Percentiles rank a stretch among this genome's conserved stretches.
Conservation (phyloP, 1,140 invertebrate species). For the Scaptomyza pallida region DNA sequence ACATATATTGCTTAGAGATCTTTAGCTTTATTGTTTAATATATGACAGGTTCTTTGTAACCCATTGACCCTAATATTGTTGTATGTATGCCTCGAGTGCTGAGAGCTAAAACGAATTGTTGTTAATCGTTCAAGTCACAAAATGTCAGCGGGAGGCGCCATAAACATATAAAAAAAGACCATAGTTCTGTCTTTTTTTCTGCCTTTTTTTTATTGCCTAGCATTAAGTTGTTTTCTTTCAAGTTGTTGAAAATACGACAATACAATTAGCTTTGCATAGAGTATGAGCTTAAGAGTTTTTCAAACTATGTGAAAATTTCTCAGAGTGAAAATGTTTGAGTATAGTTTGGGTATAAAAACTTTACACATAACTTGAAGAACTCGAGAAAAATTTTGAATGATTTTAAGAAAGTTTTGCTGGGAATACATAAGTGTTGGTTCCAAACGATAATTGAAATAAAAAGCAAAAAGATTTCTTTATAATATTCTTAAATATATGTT, state of each 20-base stretch:
- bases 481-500: too few relatives aligned
- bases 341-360: too few relatives aligned
- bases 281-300: too few relatives aligned
- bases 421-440: too few relatives aligned
- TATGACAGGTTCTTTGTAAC: slow-evolving; percentile 42
- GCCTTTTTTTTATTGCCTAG: slow-evolving; percentile 14
- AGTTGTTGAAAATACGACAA: not conserved
- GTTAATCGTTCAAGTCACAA: slow-evolving; percentile 33
- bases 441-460: too few relatives aligned
- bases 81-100: slow-evolving; percentile 15
- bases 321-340: too few relatives aligned
- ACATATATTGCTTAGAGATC: slow-evolving; percentile 8
- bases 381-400: too few relatives aligned
- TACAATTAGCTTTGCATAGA: not conserved
- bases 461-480: too few relatives aligned
- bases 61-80: slow-evolving; percentile 50
- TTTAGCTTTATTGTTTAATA: slow-evolving; percentile 13
- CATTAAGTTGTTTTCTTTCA: not conserved
- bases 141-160: slow-evolving; percentile 37
- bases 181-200: slow-evolving; percentile 1
- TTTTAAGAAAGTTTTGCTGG: too few relatives aligned
- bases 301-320: too few relatives aligned
- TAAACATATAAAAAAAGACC: slow-evolving; percentile 35
- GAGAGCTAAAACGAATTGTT: slow-evolving; percentile 35
- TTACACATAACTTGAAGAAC: too few relatives aligned